Evolutionary conservation across 2,797 vertebrate genomes (phyloP), one percentile per base, ranked within the genome.

Genomic region (Potorous gilbertii): DNA sequence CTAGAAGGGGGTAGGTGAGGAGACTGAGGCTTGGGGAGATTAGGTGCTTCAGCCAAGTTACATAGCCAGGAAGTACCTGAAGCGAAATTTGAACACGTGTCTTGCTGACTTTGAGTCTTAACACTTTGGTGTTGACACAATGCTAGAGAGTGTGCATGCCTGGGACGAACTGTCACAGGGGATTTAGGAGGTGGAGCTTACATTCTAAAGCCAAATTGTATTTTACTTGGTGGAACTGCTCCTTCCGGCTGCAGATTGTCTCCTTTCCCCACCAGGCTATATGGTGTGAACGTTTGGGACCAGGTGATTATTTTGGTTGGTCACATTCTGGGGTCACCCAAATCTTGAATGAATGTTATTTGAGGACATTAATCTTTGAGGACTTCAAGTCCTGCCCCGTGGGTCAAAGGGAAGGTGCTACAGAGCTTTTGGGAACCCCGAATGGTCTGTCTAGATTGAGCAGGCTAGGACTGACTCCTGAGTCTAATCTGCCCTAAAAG

Each of bases 231-330:
- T 24, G 40, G 54, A 31, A 2, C 31, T 46, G 18, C 0, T 13
- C 12, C 62, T 54, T 2, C 18, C 8, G 0, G 24, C 5, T 0
- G 2, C 9, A 54, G 40, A 3, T 12, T 52, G 28, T 28, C 1
- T 13, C 1, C 1, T 0, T 54, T 91, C 14, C 31, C 0, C 18
- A 11, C 46, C 8, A 14, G 52, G 59, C 5, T 93, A 55, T 50
- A 0, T 5, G n/a, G 16, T 40, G 9, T 46, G 40, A 46, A 81
- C 62, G 81, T 54, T 29, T 62, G 92, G 16, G 24, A 34, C 50
- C 50, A 24, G 50, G 12, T 13, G 57, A 59, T 28, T 29, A 56
- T 29, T 55, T 29, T 87, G 90, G 62, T 56, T 40, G 52, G n/a
- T 16, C 13, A 21, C 90, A n/a, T 46, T 91, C 54, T 54, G 87